Conservation (phyloP, 2,888 invertebrate species). For the Platycnemis pennipes region DNA sequence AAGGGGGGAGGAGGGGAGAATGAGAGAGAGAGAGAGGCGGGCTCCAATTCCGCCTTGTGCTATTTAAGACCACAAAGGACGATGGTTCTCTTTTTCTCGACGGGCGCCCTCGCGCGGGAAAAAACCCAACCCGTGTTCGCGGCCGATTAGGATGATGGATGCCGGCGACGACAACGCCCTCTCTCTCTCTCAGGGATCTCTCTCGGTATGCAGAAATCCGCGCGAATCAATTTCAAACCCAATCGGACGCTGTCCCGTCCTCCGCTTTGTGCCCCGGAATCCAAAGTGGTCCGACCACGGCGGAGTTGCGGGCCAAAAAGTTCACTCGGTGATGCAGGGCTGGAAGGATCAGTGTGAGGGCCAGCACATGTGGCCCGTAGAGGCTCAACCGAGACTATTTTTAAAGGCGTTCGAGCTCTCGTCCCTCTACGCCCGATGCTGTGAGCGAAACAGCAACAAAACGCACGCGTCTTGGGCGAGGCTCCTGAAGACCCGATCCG, state of each 20-base stretch:
- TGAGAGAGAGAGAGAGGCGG: background rate
- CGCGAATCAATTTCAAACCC: background rate
- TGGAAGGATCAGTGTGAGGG: background rate
- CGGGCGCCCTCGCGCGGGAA: slow-evolving; percentile 1
- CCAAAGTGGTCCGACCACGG: background rate
- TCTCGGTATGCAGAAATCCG: background rate
- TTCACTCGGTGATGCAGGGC: background rate
- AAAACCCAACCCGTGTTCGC: background rate
- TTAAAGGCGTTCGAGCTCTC: slow-evolving; percentile 8
- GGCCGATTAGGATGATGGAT: background rate
- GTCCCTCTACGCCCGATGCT: background rate
- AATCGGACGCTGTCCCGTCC: background rate
- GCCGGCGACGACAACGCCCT: background rate
- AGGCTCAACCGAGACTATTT: background rate
- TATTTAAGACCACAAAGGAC: slow-evolving; percentile 53
- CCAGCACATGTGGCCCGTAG: background rate
- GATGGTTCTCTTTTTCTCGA: slow-evolving; percentile 29
- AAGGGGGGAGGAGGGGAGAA: background rate
- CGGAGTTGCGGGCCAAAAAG: background rate
- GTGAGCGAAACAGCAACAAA: background rate
- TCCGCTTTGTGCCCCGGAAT: background rate
- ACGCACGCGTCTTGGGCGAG: background rate
- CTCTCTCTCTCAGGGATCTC: background rate
- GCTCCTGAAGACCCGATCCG: background rate
- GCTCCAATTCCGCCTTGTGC: slow-evolving; percentile 66